Evolutionary conservation across 2,888 invertebrate species (phyloP).

Genomic region (Drosophila differens): DNA sequence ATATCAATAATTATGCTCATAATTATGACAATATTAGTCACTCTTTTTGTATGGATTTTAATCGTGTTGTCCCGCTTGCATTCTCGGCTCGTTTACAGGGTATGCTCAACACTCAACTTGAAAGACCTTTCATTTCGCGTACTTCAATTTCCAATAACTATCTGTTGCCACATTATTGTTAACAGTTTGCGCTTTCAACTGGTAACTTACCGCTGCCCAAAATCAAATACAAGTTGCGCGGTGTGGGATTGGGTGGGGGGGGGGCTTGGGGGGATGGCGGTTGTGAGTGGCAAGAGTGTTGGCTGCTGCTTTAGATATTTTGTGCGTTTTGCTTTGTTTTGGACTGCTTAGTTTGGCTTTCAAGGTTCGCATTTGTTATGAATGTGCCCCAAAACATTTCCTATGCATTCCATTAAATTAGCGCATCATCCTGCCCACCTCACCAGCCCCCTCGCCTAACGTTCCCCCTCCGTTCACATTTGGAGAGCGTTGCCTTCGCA

Average conservation of each 20-base stretch:
- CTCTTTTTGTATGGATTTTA: not conserved
- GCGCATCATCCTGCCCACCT: not conserved
- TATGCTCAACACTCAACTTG: conserved; percentile 4
- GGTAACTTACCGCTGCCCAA: not conserved
- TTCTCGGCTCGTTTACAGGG: conserved; percentile 5
- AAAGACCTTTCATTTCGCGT: not conserved
- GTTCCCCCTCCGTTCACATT: not conserved
- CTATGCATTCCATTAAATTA: conserved; percentile 13
- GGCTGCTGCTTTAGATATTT: not conserved
- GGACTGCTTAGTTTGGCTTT: not conserved
- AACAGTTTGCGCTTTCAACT: conserved; percentile 2
- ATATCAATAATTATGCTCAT: not conserved
- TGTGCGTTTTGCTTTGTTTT: conserved; percentile 6
- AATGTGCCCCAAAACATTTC: conserved; percentile 14
- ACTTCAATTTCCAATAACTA: conserved; percentile 8
- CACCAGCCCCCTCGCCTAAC: not conserved
- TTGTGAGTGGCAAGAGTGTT: not conserved
- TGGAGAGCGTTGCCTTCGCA: not conserved
- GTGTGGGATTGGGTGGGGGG: too few relatives aligned
- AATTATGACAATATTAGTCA: not conserved
- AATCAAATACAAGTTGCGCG: not conserved
- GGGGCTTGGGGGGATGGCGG: accelerated
- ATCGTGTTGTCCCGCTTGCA: not conserved
- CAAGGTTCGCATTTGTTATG: conserved; percentile 25
- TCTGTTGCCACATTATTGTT: conserved; percentile 33